Evolutionary conservation across 2,888 invertebrate species (phyloP).

Genomic region (Pseudoips prasinana): DNA sequence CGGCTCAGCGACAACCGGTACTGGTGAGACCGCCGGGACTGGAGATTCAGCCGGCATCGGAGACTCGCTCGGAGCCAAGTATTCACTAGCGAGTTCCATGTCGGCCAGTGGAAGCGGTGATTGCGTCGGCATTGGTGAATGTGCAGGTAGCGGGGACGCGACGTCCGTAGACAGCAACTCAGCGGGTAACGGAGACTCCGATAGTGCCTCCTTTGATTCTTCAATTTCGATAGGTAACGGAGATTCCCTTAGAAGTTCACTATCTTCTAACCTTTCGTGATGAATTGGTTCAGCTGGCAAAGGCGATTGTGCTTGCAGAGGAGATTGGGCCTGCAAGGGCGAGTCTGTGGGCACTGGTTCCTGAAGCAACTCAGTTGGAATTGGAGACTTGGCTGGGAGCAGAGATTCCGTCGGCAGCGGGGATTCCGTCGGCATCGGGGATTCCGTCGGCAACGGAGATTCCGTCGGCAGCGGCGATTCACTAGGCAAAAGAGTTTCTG

Average conservation of each 20-base stretch:
- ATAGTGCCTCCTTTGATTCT: too few species aligned
- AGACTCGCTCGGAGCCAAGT: conserved; percentile 10
- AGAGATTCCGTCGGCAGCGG: conserved; percentile 28
- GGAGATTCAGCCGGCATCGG: conserved; percentile 20
- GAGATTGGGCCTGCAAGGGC: not conserved
- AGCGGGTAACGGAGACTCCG: conserved; percentile 2
- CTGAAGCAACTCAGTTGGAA: conserved; percentile 31
- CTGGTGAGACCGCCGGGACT: conserved; percentile 9
- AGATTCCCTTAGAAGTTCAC: too few species aligned
- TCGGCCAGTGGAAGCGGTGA: too few species aligned
- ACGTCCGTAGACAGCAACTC: not conserved
- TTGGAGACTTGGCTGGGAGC: conserved; percentile 28
- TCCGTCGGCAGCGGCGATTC: conserved; percentile 33
- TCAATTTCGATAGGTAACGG: too few species aligned
- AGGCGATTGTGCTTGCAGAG: not conserved
- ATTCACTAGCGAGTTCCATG: not conserved
- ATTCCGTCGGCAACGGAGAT: conserved; percentile 30
- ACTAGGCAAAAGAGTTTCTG: conserved; percentile 16
- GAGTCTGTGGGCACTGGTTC: not conserved
- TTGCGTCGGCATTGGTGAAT: not conserved
- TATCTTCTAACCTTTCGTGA: too few species aligned
- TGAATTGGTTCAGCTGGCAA: not conserved
- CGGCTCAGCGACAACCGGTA: too few species aligned
- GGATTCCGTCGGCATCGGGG: conserved; percentile 33
- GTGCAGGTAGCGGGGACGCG: not conserved